phyloP scores from a whole-genome alignment of 2,888 invertebrate genomes.

The Teleogryllus oceanicus region DNA sequence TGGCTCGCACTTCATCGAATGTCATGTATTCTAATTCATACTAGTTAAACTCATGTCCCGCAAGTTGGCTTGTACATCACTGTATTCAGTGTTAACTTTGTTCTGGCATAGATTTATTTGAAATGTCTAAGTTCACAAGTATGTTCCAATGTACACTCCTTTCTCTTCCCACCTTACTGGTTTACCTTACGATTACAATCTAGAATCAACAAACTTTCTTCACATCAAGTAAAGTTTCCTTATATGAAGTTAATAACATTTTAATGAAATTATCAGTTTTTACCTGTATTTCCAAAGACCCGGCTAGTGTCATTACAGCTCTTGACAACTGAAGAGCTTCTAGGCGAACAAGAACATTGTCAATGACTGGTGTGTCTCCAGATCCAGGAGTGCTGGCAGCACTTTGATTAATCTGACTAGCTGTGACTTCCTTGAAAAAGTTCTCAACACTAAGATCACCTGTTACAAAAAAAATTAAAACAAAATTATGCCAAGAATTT shows the following conservation, averaged over 20 bases:
- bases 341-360: slow-evolving; percentile 68
- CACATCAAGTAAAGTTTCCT: no score
- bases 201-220: no score
- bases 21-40: no score
- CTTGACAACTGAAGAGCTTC: slow-evolving; percentile 64
- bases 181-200: no score
- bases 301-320: slow-evolving; percentile 68
- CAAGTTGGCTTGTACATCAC: no score
- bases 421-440: slow-evolving; percentile 63
- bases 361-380: slow-evolving; percentile 51
- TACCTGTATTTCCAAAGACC: slow-evolving; percentile 69
- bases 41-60: no score
- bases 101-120: no score
- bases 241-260: background rate
- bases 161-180: no score
- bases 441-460: slow-evolving; percentile 77
- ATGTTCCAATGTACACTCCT: no score
- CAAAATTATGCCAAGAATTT: background rate
- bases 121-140: no score
- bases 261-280: slow-evolving; percentile 19
- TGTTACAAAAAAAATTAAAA: slow-evolving; percentile 42
- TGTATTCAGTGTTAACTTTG: no score
- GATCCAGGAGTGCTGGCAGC: slow-evolving; percentile 5
- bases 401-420: slow-evolving; percentile 39
- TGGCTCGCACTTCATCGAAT: no score